Evolutionary conservation across 1,140 invertebrate genomes (phyloP).

Genomic region (Amphibalanus amphitrite): DNA sequence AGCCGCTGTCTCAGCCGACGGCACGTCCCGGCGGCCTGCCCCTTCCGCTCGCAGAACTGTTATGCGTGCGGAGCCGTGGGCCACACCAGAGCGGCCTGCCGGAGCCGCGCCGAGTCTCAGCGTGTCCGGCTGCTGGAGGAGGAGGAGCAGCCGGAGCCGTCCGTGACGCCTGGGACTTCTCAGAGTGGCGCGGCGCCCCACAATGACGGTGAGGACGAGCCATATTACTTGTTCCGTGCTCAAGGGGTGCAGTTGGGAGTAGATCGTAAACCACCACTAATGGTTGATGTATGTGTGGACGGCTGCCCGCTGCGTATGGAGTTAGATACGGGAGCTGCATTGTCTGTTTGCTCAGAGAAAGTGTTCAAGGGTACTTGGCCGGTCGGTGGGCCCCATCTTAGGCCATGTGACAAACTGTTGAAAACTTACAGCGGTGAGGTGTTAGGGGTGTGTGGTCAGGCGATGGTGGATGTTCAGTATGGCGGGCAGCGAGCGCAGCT

Average conservation of each 20-base stretch:
- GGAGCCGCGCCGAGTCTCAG: background rate
- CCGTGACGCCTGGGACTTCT: background rate
- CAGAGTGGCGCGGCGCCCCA: background rate
- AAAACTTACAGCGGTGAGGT: background rate
- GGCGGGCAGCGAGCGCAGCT: background rate
- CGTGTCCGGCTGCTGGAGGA: background rate
- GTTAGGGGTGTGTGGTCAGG: background rate
- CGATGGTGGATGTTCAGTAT: background rate
- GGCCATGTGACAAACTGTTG: background rate
- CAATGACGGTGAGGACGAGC: background rate
- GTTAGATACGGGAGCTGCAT: background rate
- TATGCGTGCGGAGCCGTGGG: background rate
- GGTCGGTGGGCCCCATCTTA: background rate
- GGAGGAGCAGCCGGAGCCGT: background rate
- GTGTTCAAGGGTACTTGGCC: background rate
- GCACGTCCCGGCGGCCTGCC: background rate
- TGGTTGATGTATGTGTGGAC: background rate
- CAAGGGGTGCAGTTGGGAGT: background rate
- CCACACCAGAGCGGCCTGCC: background rate
- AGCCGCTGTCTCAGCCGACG: background rate
- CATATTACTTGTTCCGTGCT: background rate
- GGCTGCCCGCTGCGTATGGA: background rate
- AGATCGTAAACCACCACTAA: background rate
- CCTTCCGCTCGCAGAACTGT: background rate
- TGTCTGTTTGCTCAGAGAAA: background rate